phyloP scores from a whole-genome alignment of 2,888 invertebrate species.

The Caradrina kadenii region DNA sequence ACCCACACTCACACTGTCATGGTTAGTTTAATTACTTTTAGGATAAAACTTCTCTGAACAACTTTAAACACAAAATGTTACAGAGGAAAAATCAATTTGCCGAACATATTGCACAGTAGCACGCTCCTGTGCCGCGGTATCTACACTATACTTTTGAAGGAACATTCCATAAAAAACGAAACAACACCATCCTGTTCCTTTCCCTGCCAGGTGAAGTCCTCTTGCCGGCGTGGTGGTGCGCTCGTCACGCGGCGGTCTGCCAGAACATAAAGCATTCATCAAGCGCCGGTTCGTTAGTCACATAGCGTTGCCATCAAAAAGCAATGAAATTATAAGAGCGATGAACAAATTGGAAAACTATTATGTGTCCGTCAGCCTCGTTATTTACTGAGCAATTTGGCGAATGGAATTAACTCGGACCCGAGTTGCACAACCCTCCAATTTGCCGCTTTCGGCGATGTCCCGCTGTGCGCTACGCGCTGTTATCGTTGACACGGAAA shows the following conservation, averaged over 20 bases:
- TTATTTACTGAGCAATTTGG: conserved; percentile 67
- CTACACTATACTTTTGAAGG: too few species aligned
- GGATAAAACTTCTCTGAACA: conserved; percentile 22
- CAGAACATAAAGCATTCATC: conserved; percentile 64
- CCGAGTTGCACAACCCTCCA: conserved; percentile 58
- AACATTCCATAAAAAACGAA: too few species aligned
- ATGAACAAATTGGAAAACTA: conserved; percentile 68
- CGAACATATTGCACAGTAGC: conserved; percentile 13
- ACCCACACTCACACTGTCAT: background rate
- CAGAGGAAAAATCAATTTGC: conserved; percentile 20
- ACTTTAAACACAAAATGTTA: conserved; percentile 30
- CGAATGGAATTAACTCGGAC: conserved; percentile 65
- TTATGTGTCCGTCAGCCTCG: conserved; percentile 62
- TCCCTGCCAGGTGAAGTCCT: too few species aligned
- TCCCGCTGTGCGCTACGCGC: background rate
- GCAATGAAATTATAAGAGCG: conserved; percentile 68
- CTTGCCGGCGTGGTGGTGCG: background rate
- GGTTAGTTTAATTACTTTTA: conserved; percentile 46
- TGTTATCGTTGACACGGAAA: conserved; percentile 14
- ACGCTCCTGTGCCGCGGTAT: background rate
- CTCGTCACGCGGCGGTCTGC: conserved; percentile 19
- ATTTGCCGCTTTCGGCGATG: conserved; percentile 43
- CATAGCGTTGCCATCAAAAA: conserved; percentile 64
- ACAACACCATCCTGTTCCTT: too few species aligned
- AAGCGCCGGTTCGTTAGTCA: conserved; percentile 64